These are phyloP conservation scores for Cervus canadensis DNA, from an alignment of 2,113 vertebrate species.

Conservation along the genomic window DNA sequence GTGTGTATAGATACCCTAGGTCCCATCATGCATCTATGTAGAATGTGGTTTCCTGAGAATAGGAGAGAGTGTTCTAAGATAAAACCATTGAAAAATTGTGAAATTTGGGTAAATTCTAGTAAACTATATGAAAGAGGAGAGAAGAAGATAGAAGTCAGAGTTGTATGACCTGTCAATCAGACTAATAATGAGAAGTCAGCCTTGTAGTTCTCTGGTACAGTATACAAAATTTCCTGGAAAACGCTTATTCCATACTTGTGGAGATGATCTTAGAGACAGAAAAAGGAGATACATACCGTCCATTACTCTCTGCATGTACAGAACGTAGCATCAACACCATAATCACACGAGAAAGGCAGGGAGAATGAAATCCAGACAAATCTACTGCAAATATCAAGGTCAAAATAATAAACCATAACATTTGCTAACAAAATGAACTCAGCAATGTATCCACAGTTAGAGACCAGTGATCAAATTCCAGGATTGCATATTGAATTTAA, in stretches of 20 bases:
- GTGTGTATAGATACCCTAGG: not conserved
- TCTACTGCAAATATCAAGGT: not conserved
- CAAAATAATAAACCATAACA: not conserved
- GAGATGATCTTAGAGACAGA: not conserved
- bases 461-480: not conserved
- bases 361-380: not conserved
- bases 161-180: not conserved
- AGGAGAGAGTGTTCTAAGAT: not conserved
- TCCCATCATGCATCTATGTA: not conserved
- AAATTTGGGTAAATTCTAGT: not conserved
- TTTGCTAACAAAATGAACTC: not conserved
- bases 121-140: not conserved
- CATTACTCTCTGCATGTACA: not conserved
- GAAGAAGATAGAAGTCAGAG: not conserved
- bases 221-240: not conserved
- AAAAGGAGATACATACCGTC: not conserved
- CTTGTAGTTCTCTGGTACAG: not conserved
- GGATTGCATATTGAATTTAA: not conserved
- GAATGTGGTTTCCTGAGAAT: not conserved
- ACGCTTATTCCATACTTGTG: not conserved
- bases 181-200: not conserved
- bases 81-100: not conserved
- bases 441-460: not conserved
- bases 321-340: no score
- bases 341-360: not conserved